Evolutionary conservation across 2,797 vertebrate species (phyloP).

Genomic region (Sciaenops ocellatus): DNA sequence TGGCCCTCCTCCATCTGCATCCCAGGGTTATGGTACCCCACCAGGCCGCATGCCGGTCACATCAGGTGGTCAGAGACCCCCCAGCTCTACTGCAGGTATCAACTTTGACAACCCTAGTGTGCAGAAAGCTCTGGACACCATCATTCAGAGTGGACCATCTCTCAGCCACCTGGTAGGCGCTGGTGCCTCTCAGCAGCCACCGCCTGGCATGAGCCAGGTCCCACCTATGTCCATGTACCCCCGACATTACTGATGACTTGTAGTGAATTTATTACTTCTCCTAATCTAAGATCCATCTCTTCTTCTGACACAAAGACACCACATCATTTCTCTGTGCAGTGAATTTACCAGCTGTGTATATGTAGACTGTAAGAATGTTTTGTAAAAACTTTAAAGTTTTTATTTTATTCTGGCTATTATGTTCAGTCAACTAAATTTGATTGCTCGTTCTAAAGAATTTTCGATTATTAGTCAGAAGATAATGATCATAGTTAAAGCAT

Average conservation of each 20-base stretch:
- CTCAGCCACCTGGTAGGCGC: conserved; percentile 93
- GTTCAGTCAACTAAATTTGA: conserved; percentile 24
- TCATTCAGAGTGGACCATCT: conserved; percentile 96
- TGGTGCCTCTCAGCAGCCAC: conserved; percentile 62
- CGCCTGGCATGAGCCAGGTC: conserved; percentile 80
- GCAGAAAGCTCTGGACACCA: conserved; percentile 97
- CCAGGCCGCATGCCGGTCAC: conserved; percentile 82
- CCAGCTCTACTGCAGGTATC: conserved; percentile 86
- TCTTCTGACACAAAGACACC: conserved; percentile 23
- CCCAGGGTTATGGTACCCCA: conserved; percentile 83
- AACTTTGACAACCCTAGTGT: conserved; percentile 99
- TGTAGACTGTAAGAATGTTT: conserved; percentile 48
- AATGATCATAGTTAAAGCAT: conserved; percentile 24
- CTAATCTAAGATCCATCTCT: conserved; percentile 53
- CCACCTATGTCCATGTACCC: conserved; percentile 89
- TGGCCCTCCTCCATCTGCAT: conserved; percentile 22
- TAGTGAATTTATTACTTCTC: neutral
- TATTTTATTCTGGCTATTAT: conserved; percentile 36
- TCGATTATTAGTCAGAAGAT: neutral
- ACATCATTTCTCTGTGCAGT: conserved; percentile 39
- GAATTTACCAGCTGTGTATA: conserved; percentile 51
- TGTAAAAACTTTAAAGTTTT: conserved; percentile 71
- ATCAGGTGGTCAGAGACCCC: conserved; percentile 82
- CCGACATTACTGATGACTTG: conserved; percentile 87
- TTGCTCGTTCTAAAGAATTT: conserved; percentile 9